These are phyloP conservation scores for Stegostoma tigrinum DNA, from an alignment of 2,113 vertebrate species.

Conservation along the genomic window DNA sequence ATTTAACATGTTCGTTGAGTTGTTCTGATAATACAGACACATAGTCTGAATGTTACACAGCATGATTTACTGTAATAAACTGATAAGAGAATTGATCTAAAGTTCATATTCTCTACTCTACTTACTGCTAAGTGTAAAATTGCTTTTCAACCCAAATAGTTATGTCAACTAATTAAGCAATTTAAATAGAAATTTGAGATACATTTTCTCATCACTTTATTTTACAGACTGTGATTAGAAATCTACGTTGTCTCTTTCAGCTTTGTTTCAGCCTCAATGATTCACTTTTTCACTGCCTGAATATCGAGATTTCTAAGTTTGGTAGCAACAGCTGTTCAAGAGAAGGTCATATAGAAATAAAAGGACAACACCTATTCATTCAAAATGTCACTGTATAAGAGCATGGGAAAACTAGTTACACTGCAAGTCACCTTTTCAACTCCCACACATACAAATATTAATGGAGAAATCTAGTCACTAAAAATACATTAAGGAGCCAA, in stretches of 20 bases:
- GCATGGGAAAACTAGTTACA: constrained; percentile 47
- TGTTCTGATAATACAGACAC: neutral
- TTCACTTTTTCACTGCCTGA: constrained; percentile 28
- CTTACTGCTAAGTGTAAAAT: neutral
- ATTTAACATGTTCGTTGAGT: neutral
- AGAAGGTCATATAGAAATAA: constrained; percentile 53
- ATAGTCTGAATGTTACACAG: neutral
- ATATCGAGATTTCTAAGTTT: constrained; percentile 41
- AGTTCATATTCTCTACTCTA: neutral
- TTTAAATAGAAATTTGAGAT: neutral
- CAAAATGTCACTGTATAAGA: constrained; percentile 49
- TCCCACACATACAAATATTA: constrained; percentile 47
- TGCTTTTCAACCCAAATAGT: neutral
- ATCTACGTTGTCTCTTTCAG: neutral
- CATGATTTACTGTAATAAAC: neutral
- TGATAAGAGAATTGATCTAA: neutral
- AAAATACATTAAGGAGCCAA: constrained; percentile 42
- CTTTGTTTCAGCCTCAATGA: neutral
- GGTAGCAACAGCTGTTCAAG: constrained; percentile 43
- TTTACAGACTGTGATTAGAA: neutral
- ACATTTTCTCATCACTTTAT: neutral
- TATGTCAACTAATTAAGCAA: neutral
- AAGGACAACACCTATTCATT: constrained; percentile 54
- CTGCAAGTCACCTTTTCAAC: constrained; percentile 50
- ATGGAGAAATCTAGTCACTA: constrained; percentile 44